Conservation (phyloP, 2,888 invertebrate species). For the Apoda limacodes region DNA sequence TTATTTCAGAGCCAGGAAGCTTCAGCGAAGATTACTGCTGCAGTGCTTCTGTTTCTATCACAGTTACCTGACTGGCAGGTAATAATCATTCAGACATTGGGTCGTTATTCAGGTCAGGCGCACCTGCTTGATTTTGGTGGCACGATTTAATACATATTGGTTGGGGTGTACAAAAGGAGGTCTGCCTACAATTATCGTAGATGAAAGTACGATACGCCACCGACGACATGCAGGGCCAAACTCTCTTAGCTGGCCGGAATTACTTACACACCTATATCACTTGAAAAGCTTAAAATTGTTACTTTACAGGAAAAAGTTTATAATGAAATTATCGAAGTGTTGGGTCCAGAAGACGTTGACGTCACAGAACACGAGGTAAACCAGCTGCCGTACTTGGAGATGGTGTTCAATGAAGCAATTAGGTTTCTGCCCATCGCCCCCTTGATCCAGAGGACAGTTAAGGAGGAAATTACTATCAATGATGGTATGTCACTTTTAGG, state of each 20-base stretch:
- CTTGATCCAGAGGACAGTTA: constrained; percentile 45
- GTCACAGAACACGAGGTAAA: constrained; percentile 37
- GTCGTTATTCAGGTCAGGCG: no score
- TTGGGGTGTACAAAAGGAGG: no score
- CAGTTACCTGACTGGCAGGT: constrained; percentile 55
- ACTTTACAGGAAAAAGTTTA: constrained; percentile 40
- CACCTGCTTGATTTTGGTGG: no score
- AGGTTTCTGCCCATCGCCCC: constrained; percentile 46
- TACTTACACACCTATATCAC: no score
- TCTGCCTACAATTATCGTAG: no score
- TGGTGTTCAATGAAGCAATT: constrained; percentile 49
- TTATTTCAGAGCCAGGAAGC: constrained; percentile 54
- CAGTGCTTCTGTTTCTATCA: constrained; percentile 40
- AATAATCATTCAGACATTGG: no score
- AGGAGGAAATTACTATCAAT: constrained; percentile 41
- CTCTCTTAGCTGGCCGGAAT: no score
- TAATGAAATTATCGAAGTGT: constrained; percentile 36
- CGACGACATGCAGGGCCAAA: no score
- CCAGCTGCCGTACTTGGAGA: constrained; percentile 34
- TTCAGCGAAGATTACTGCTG: constrained; percentile 45
- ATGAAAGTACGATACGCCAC: no score
- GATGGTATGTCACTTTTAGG: constrained; percentile 33
- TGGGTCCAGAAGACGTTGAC: constrained; percentile 25
- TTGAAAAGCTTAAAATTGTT: no score
- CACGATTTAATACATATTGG: no score